Evolutionary conservation across 2,797 vertebrate genomes (phyloP).

Genomic region (Paramormyrops hopkinsi): DNA sequence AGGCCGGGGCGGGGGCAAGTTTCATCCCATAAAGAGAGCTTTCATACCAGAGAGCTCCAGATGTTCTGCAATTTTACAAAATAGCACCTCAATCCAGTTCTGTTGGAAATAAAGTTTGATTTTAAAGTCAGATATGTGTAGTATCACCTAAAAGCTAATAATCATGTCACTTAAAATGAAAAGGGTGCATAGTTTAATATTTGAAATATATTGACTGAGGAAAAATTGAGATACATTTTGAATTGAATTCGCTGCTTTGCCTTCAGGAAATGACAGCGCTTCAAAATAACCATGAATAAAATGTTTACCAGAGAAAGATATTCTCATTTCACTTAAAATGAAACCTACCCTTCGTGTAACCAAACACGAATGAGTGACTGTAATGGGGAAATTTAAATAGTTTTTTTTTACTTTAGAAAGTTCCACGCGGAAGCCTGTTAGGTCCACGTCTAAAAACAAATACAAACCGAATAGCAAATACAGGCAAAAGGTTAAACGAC

Average conservation of each 20-base stretch:
- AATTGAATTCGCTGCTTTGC: background rate
- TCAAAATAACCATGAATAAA: background rate
- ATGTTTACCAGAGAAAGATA: background rate
- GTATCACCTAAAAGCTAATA: background rate
- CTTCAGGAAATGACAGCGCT: background rate
- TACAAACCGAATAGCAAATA: background rate
- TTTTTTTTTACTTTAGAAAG: background rate
- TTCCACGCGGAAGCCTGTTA: background rate
- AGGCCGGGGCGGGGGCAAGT: background rate
- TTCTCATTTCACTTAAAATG: background rate
- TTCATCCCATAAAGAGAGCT: background rate
- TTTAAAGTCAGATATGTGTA: background rate
- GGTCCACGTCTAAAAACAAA: background rate
- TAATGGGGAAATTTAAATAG: background rate
- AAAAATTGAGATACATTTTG: background rate
- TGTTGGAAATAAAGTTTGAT: background rate
- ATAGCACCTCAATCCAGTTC: background rate
- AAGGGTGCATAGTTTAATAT: background rate
- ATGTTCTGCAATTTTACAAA: background rate
- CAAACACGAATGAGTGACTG: background rate
- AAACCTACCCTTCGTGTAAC: background rate
- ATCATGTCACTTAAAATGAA: background rate
- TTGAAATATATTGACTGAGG: background rate
- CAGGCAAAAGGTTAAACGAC: conserved; percentile 1
- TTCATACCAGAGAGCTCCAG: background rate